Percentiles rank a stretch among this genome's conserved stretches.
Conservation (phyloP, 30 jellyfish, hydroid and myxozoan species). For the Morbakka virulenta region DNA sequence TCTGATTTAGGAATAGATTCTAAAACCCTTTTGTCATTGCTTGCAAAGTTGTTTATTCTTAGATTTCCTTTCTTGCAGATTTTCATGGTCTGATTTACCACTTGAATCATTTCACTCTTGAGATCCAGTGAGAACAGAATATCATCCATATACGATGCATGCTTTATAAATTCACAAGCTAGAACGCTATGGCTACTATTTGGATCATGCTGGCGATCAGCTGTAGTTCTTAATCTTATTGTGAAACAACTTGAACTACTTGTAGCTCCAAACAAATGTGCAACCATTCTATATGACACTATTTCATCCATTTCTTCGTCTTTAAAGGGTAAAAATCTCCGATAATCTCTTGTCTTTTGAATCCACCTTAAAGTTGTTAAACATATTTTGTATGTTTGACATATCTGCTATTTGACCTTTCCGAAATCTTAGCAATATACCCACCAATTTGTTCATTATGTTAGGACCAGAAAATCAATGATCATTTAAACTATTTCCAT, state of each 20-base stretch:
- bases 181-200: conserved; percentile 12
- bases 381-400: conserved; percentile 58
- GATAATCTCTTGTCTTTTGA: conserved; percentile 43
- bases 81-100: conserved; percentile 35
- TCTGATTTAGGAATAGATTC: conserved; percentile 27
- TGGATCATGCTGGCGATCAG: conserved; percentile 30
- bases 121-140: conserved; percentile 14
- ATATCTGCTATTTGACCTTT: conserved; percentile 47
- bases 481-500: no score
- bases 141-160: conserved; percentile 58
- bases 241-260: conserved; percentile 42
- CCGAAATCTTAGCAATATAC: conserved; percentile 52
- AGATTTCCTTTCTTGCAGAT: no score
- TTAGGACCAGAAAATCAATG: conserved; percentile 52
- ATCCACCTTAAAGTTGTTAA: conserved; percentile 42
- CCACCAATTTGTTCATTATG: conserved; percentile 50
- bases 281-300: conserved; percentile 45
- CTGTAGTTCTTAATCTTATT: conserved; percentile 2
- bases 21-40: conserved; percentile 9
- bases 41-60: no score
- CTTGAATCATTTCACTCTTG: conserved; percentile 1
- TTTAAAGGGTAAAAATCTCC: conserved; percentile 44
- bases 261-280: conserved; percentile 57
- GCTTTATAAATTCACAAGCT: conserved; percentile 12
- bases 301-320: conserved; percentile 31